A percentile compares a stretch with the other conserved stretches of the same genome.
These are phyloP conservation scores for Drosophila varians DNA, from an alignment of 1,140 invertebrate genomes.

Conservation along the genomic window DNA sequence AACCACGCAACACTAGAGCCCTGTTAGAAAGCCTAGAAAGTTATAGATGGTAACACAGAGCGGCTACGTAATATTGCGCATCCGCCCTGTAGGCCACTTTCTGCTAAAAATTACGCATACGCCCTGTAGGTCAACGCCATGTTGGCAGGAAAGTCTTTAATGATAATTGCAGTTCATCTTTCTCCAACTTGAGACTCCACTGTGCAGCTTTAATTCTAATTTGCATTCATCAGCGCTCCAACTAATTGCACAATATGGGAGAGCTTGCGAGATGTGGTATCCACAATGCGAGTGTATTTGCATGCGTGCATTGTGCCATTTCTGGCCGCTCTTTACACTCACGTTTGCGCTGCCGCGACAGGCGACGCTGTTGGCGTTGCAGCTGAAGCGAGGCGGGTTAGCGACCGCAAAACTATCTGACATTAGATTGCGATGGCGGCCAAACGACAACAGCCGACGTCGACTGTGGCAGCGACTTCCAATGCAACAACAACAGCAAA, in stretches of 20 bases:
- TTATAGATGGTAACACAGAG: not conserved
- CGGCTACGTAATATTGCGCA: not conserved
- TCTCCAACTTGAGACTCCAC: conserved; percentile 15
- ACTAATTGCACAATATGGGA: conserved; percentile 68
- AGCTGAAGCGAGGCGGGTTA: conserved; percentile 69
- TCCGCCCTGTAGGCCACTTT: too few species aligned
- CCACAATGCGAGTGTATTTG: too few species aligned
- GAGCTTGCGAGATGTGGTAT: conserved; percentile 19
- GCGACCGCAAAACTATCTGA: conserved; percentile 84
- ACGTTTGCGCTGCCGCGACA: conserved; percentile 24
- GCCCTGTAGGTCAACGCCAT: not conserved
- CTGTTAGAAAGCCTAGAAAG: too few species aligned
- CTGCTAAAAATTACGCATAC: conserved; percentile 10
- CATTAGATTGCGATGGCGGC: conserved; percentile 84
- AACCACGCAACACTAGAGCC: conserved; percentile 13
- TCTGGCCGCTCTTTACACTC: conserved; percentile 41
- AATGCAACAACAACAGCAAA: not conserved
- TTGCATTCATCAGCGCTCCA: conserved; percentile 75
- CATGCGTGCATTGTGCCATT: conserved; percentile 45
- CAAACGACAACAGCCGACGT: conserved; percentile 83
- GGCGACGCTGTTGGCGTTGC: conserved; percentile 12
- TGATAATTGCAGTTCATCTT: not conserved
- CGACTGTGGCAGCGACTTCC: conserved; percentile 36
- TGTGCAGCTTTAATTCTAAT: conserved; percentile 62
- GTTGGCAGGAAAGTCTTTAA: not conserved